Evolutionary conservation across 2,113 vertebrate genomes (phyloP).

Genomic region (Condylura cristata): DNA sequence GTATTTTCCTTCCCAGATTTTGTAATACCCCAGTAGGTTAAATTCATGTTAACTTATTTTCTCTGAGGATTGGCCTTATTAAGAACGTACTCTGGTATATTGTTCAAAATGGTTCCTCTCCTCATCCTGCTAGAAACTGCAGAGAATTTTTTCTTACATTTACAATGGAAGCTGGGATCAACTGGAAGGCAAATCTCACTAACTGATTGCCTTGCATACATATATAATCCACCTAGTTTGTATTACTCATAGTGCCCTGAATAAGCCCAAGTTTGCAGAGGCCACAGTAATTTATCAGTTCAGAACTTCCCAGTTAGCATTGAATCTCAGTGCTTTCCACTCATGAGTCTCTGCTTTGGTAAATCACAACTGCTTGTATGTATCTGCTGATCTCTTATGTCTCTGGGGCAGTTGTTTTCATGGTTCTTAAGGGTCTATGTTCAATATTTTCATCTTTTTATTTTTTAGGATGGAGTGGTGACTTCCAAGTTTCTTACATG

Average conservation of each 20-base stretch:
- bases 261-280: not conserved
- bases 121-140: not conserved
- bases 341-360: not conserved
- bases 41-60: not conserved
- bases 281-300: not conserved
- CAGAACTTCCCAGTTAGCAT: not conserved
- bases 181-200: not conserved
- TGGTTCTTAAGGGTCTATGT: not conserved
- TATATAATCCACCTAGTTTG: not conserved
- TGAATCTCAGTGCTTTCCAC: not conserved
- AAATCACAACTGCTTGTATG: not conserved
- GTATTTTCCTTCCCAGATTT: not conserved
- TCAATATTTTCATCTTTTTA: not conserved
- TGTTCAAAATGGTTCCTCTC: not conserved
- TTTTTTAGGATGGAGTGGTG: not conserved
- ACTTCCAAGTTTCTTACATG: not conserved
- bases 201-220: not conserved
- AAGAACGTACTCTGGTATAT: not conserved
- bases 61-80: not conserved
- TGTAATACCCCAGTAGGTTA: not conserved
- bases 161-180: not conserved
- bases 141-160: not conserved
- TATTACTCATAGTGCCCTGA: not conserved
- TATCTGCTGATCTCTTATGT: not conserved
- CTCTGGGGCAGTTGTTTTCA: not conserved